These are phyloP conservation scores for Cheilosia impressa DNA, from an alignment of 2,888 invertebrate genomes.

Conservation along the genomic window DNA sequence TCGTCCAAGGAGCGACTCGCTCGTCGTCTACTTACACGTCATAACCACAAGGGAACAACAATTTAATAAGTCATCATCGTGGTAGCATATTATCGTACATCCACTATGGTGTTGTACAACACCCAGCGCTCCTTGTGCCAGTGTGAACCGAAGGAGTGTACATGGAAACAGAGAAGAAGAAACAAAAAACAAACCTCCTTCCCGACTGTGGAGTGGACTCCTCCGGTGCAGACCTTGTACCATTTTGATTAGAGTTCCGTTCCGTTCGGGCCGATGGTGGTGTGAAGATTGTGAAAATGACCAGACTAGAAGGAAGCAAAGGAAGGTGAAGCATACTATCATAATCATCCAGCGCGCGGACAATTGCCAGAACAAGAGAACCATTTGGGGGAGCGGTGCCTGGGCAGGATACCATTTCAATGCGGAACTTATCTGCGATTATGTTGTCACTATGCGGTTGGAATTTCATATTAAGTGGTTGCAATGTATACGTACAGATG, in stretches of 20 bases:
- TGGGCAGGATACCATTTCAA: conserved; percentile 64
- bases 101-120: conserved; percentile 21
- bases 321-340: conserved; percentile 32
- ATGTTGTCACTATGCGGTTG: conserved; percentile 74
- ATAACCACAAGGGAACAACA: conserved; percentile 67
- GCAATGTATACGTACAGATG: conserved; percentile 34
- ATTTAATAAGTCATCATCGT: conserved; percentile 74
- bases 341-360: conserved; percentile 65
- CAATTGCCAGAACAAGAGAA: conserved; percentile 68
- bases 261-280: conserved; percentile 3
- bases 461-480: conserved; percentile 72
- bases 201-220: conserved; percentile 4
- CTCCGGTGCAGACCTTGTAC: conserved; percentile 30
- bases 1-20: conserved; percentile 42
- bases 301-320: conserved; percentile 22
- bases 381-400: conserved; percentile 34
- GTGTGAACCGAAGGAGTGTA: conserved; percentile 5
- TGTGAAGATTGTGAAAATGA: conserved; percentile 41
- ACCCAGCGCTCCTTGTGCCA: conserved; percentile 26
- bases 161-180: neutral
- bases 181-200: neutral
- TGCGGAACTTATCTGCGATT: conserved; percentile 74
- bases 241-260: conserved; percentile 52
- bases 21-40: conserved; percentile 65
- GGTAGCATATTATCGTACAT: conserved; percentile 52